Conservation (phyloP, 1,140 invertebrate species). For the Philopotamus ludificatus region DNA sequence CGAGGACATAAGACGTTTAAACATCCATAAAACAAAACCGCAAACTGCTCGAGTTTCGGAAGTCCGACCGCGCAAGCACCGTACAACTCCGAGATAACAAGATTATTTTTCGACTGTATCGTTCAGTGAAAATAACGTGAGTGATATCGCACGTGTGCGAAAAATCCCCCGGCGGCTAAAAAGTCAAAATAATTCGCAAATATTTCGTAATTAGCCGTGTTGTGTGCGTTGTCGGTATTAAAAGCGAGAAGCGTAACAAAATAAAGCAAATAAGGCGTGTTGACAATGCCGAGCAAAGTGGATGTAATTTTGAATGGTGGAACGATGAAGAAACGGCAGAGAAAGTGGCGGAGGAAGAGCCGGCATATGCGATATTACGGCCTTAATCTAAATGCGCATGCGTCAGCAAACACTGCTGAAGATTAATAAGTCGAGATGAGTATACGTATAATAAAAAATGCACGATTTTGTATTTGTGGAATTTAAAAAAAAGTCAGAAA, state of each 20-base stretch:
- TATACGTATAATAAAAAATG: too few species aligned
- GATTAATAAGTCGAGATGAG: too few species aligned
- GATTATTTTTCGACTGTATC: neutral
- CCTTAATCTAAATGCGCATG: neutral
- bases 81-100: conserved; percentile 10
- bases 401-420: too few species aligned
- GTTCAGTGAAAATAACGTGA: too few species aligned
- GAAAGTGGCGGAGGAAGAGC: neutral
- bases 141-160: too few species aligned
- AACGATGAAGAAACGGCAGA: neutral
- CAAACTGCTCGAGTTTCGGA: conserved; percentile 25
- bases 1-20: conserved; percentile 9
- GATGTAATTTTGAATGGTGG: neutral
- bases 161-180: too few species aligned
- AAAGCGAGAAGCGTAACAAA: too few species aligned
- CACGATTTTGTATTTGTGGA: too few species aligned
- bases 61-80: conserved; percentile 1
- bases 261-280: neutral
- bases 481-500: too few species aligned
- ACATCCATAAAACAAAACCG: conserved; percentile 27
- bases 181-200: too few species aligned
- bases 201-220: too few species aligned
- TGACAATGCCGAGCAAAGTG: neutral
- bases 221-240: too few species aligned
- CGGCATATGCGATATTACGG: neutral